These are phyloP conservation scores for Micronycteris hirsuta DNA, from an alignment of 2,113 vertebrate species.

Conservation along the genomic window DNA sequence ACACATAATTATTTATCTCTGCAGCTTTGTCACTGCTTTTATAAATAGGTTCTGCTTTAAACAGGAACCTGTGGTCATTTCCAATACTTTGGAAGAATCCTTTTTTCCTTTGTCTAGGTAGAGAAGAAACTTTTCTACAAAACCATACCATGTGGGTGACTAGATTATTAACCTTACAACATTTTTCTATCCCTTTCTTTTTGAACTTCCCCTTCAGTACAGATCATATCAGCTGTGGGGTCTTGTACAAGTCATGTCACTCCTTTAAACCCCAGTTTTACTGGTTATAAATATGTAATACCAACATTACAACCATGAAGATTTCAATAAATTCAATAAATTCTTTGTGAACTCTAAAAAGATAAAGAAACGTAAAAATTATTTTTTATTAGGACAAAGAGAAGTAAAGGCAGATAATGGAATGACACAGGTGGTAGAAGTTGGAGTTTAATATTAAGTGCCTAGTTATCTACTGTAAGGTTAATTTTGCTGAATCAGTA, in stretches of 20 bases:
- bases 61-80: not conserved
- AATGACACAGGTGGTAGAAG: not conserved
- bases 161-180: not conserved
- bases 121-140: not conserved
- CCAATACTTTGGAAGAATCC: not conserved
- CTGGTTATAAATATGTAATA: not conserved
- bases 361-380: not conserved
- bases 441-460: not conserved
- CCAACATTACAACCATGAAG: not conserved
- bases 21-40: not conserved
- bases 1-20: not conserved
- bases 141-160: not conserved
- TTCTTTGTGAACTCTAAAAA: not conserved
- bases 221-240: not conserved
- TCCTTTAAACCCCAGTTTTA: not conserved
- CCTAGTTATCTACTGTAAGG: not conserved
- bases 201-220: not conserved
- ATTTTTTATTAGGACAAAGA: not conserved
- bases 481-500: not conserved
- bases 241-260: not conserved
- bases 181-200: not conserved
- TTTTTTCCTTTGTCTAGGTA: not conserved
- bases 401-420: not conserved
- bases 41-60: not conserved
- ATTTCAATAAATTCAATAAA: not conserved